phyloP scores from a whole-genome alignment of 1,140 invertebrate genomes.

The Dryas iulia region DNA sequence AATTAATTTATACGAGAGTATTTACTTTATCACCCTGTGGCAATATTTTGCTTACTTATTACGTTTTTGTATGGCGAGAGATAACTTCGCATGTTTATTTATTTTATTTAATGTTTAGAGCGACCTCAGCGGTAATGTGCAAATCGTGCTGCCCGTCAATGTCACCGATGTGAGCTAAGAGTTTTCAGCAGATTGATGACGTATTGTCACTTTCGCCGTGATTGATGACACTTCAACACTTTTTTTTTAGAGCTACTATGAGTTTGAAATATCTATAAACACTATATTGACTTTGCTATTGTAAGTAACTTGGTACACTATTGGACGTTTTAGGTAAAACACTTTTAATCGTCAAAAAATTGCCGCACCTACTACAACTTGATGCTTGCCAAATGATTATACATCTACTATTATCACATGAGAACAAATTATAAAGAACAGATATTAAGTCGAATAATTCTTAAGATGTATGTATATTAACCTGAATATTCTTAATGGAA shows the following conservation, averaged over 20 bases:
- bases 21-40: background rate
- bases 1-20: background rate
- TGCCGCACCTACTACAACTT: background rate
- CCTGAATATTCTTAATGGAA: background rate
- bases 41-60: background rate
- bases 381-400: background rate
- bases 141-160: constrained; percentile 31
- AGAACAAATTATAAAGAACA: background rate
- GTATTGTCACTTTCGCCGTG: constrained; percentile 49
- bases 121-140: constrained; percentile 20
- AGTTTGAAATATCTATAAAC: constrained; percentile 7
- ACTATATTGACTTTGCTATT: background rate
- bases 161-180: constrained; percentile 34
- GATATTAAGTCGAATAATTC: background rate
- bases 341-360: background rate
- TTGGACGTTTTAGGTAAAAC: background rate
- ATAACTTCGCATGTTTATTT: background rate
- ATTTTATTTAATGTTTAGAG: constrained; percentile 10
- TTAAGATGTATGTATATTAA: background rate
- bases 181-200: constrained; percentile 55
- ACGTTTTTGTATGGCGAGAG: background rate
- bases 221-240: constrained; percentile 47
- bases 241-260: constrained; percentile 19
- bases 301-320: background rate
- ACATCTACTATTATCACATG: background rate